A percentile compares a stretch with the other conserved stretches of the same genome.
Conservation (phyloP, 2,888 invertebrate genomes). For the Dorcus parallelipipedus region DNA sequence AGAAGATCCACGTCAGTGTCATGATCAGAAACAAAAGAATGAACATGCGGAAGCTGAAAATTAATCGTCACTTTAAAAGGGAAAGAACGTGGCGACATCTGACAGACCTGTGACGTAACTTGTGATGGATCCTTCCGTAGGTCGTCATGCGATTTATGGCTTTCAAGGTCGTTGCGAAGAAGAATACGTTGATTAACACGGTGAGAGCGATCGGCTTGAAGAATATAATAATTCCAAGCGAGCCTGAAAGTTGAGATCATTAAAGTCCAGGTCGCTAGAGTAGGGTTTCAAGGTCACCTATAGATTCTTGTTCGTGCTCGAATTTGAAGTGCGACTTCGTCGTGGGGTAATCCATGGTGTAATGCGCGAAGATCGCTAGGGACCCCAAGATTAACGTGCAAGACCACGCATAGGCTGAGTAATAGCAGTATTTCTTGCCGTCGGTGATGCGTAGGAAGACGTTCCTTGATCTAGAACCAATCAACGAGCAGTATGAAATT, state of each 20-base stretch:
- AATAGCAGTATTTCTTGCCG: conserved; percentile 83
- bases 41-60: conserved; percentile 75
- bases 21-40: conserved; percentile 70
- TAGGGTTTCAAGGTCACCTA: conserved; percentile 52
- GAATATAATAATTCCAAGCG: conserved; percentile 78
- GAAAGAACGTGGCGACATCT: background rate
- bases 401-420: conserved; percentile 78
- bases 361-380: conserved; percentile 78
- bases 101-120: conserved; percentile 74
- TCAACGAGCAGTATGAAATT: too few relatives aligned
- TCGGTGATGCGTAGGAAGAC: conserved; percentile 82
- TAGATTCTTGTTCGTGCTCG: conserved; percentile 67
- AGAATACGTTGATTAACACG: conserved; percentile 73
- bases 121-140: conserved; percentile 83
- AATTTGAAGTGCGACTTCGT: conserved; percentile 54
- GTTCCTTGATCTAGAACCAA: conserved; percentile 66
- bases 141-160: conserved; percentile 77
- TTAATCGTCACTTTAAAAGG: conserved; percentile 31
- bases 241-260: conserved; percentile 54
- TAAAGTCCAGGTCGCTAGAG: background rate
- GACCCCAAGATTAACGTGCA: conserved; percentile 67
- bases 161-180: conserved; percentile 75
- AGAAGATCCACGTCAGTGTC: conserved; percentile 73
- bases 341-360: conserved; percentile 67
- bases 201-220: conserved; percentile 81